Evolutionary conservation across 2,888 invertebrate species (phyloP).

Genomic region (Bhutanitis thaidina): DNA sequence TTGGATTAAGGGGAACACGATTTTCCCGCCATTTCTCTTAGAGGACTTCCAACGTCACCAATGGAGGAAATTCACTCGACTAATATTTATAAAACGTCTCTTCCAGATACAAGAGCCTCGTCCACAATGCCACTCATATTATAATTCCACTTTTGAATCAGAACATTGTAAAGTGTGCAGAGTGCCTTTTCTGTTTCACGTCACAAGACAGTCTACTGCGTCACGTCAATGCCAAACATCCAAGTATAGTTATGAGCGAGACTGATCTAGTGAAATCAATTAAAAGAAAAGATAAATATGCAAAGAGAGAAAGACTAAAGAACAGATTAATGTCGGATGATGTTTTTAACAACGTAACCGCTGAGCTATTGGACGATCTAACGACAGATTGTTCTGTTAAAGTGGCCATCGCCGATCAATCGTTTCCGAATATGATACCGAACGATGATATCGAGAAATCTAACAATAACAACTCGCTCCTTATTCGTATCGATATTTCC

Average conservation of each 20-base stretch:
- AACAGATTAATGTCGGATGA: slow-evolving; percentile 9
- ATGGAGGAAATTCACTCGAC: too few species aligned
- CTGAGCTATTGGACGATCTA: not conserved
- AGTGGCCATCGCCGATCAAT: not conserved
- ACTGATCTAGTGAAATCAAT: not conserved
- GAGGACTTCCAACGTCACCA: too few species aligned
- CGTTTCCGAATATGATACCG: not conserved
- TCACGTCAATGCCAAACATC: not conserved
- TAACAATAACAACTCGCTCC: not conserved
- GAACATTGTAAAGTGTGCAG: not conserved
- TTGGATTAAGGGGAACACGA: too few species aligned
- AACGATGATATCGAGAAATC: not conserved
- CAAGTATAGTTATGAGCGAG: not conserved
- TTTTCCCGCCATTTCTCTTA: too few species aligned
- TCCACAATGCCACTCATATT: slow-evolving; percentile 16
- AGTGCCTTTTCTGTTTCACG: slow-evolving; percentile 5
- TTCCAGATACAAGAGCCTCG: slow-evolving; percentile 13
- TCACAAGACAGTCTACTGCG: not conserved
- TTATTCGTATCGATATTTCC: not conserved
- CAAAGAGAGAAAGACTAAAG: not conserved
- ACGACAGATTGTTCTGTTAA: slow-evolving; percentile 1
- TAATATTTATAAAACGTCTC: not conserved
- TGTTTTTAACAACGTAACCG: not conserved
- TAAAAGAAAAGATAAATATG: not conserved
- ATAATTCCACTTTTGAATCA: slow-evolving; percentile 16